Conservation (phyloP, 2,888 invertebrate species). For the Acrobasis consociella region DNA sequence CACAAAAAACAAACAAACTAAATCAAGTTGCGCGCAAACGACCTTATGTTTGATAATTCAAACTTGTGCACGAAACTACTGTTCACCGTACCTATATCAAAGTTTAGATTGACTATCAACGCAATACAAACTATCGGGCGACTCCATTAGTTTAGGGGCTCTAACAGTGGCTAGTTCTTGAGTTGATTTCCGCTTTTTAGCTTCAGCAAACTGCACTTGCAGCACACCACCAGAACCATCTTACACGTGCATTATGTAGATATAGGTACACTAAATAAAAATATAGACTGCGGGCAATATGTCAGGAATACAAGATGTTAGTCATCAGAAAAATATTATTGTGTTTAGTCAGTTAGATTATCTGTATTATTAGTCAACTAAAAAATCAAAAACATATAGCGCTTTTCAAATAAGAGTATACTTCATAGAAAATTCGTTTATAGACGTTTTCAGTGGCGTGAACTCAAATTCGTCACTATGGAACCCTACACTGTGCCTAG, state of each 20-base stretch:
- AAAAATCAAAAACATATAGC: too few relatives aligned
- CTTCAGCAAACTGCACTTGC: slow-evolving; percentile 1
- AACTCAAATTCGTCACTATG: too few relatives aligned
- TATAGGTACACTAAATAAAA: too few relatives aligned
- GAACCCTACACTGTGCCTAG: too few relatives aligned
- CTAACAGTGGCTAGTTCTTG: not conserved
- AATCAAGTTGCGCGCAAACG: not conserved
- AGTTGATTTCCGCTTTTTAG: slow-evolving; percentile 14
- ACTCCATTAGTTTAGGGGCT: slow-evolving; percentile 1
- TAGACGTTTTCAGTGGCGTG: too few relatives aligned
- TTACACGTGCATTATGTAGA: slow-evolving; percentile 1
- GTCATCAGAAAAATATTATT: too few relatives aligned
- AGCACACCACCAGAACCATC: not conserved
- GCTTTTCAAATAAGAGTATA: too few relatives aligned
- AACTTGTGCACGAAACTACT: not conserved
- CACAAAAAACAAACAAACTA: not conserved
- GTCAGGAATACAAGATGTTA: too few relatives aligned
- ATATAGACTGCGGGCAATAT: too few relatives aligned
- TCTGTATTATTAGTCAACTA: too few relatives aligned
- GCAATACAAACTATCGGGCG: slow-evolving; percentile 5
- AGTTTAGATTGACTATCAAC: slow-evolving; percentile 17
- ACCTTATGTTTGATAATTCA: not conserved
- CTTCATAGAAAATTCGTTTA: too few relatives aligned
- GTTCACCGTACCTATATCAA: not conserved
- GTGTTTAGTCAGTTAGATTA: too few relatives aligned